These are phyloP conservation scores for Drosophila rubida DNA, from an alignment of 2,888 invertebrate species.

Conservation along the genomic window DNA sequence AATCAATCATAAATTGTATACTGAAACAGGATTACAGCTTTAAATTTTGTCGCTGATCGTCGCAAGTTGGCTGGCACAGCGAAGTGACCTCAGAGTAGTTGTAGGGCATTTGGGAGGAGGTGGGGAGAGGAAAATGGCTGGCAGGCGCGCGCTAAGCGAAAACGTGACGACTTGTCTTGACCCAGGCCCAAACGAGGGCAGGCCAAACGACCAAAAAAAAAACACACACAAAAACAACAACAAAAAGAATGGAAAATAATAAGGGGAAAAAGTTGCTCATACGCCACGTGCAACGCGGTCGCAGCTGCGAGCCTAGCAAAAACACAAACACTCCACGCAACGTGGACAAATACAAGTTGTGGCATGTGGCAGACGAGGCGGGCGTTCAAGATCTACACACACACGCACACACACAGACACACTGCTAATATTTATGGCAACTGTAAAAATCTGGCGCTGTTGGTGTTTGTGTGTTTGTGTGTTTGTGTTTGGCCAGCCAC, in stretches of 20 bases:
- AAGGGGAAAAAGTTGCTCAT: slow-evolving; percentile 60
- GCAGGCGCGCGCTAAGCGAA: slow-evolving; percentile 62
- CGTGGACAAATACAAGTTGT: slow-evolving; percentile 24
- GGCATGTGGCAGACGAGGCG: slow-evolving; percentile 12
- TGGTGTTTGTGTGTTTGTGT: slow-evolving; percentile 53
- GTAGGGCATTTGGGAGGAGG: slow-evolving; percentile 12
- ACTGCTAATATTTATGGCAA: slow-evolving; percentile 58
- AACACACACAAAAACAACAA: slow-evolving; percentile 20
- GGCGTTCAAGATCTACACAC: slow-evolving; percentile 7
- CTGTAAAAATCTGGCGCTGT: slow-evolving; percentile 68
- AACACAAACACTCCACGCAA: slow-evolving; percentile 37
- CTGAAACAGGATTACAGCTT: too few relatives aligned
- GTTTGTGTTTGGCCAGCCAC: slow-evolving; percentile 64
- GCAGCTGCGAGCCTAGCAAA: slow-evolving; percentile 73
- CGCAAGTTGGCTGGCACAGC: not conserved
- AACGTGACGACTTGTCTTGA: slow-evolving; percentile 74
- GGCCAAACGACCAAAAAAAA: slow-evolving; percentile 8
- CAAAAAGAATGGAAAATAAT: slow-evolving; percentile 21
- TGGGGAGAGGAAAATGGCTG: slow-evolving; percentile 47
- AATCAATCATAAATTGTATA: too few relatives aligned
- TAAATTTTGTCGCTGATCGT: too few relatives aligned
- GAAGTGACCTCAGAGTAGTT: not conserved
- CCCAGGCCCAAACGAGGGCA: slow-evolving; percentile 50
- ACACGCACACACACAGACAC: slow-evolving; percentile 13
- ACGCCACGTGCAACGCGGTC: slow-evolving; percentile 74